phyloP scores from a whole-genome alignment of 1,140 invertebrate species.

The Rhyzopertha dominica region DNA sequence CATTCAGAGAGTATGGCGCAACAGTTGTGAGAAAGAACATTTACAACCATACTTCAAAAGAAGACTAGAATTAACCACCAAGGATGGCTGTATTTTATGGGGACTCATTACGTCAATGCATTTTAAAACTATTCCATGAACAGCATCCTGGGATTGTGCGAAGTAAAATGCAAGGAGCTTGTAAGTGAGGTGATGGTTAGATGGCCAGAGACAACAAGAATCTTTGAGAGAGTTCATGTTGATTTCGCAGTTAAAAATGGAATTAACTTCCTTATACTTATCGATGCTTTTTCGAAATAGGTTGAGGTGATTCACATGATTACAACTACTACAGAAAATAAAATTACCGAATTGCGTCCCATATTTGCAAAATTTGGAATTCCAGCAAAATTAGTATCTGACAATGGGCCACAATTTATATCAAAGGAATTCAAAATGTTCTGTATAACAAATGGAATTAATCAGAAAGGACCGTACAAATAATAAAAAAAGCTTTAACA shows the following conservation, averaged over 20 bases:
- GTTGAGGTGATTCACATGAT: neutral
- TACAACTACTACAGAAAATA: neutral
- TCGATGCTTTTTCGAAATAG: too few species aligned
- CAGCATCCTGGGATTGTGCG: neutral
- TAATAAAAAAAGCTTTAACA: too few species aligned
- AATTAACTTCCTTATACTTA: too few species aligned
- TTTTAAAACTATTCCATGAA: too few species aligned
- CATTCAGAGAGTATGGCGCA: too few species aligned
- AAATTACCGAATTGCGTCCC: neutral
- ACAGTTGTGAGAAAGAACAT: too few species aligned
- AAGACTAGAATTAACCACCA: neutral
- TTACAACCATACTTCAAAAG: neutral
- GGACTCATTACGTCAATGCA: neutral
- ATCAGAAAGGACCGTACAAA: too few species aligned
- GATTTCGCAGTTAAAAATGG: too few species aligned
- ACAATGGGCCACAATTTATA: neutral
- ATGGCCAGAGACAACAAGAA: neutral
- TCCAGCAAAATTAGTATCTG: neutral
- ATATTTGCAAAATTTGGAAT: conserved; percentile 2
- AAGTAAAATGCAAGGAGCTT: neutral
- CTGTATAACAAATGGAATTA: neutral
- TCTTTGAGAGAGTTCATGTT: neutral
- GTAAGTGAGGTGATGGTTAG: neutral
- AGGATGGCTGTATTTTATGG: neutral
- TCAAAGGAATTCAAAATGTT: neutral